These are phyloP conservation scores for Rhineura floridana DNA, from an alignment of 2,113 vertebrate species.

Conservation along the genomic window DNA sequence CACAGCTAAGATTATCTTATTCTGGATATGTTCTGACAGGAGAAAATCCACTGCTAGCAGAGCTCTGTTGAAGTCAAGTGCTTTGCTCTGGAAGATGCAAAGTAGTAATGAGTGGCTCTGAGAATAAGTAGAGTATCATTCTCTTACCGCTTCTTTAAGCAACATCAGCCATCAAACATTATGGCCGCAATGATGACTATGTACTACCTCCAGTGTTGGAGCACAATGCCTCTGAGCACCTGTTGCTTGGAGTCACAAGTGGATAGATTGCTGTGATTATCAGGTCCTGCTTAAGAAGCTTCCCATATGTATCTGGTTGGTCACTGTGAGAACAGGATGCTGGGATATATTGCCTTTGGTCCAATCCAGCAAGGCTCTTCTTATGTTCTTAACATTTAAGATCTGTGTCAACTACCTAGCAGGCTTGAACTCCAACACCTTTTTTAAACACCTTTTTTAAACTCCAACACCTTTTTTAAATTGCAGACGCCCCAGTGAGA, in stretches of 20 bases:
- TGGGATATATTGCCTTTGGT: too few species aligned
- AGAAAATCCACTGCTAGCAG: background rate
- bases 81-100: background rate
- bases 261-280: too few species aligned
- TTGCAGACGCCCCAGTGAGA: background rate
- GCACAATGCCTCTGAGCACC: too few species aligned
- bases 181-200: too few species aligned
- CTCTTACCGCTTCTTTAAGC: background rate
- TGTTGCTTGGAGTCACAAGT: too few species aligned
- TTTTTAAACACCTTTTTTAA: background rate
- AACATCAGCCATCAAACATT: background rate
- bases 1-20: background rate
- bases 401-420: background rate
- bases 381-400: background rate
- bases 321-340: too few species aligned
- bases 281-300: too few species aligned
- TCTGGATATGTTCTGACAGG: background rate
- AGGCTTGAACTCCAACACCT: background rate
- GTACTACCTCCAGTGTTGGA: too few species aligned
- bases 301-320: too few species aligned
- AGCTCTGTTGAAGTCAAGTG: background rate
- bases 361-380: too few species aligned
- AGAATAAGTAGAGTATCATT: background rate
- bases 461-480: background rate
- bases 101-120: background rate